phyloP scores from a whole-genome alignment of 2,113 vertebrate species.

The Emydocephalus ijimae region DNA sequence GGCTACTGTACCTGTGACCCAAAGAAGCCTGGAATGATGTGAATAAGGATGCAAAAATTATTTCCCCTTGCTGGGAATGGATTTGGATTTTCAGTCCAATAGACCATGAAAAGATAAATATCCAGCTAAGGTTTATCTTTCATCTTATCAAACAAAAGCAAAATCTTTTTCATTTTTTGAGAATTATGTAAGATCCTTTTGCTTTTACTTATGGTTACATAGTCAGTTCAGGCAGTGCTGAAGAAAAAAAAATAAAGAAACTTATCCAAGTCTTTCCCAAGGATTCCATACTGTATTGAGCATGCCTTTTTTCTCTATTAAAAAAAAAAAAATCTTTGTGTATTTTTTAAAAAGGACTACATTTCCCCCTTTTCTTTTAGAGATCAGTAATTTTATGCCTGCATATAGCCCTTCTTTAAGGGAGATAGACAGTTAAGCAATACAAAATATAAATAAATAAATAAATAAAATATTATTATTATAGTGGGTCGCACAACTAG shows the following conservation, averaged over 20 bases:
- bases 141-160: background rate
- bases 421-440: background rate
- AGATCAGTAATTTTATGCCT: background rate
- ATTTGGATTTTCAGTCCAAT: background rate
- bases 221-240: background rate
- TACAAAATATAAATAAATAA: background rate
- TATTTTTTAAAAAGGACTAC: background rate
- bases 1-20: background rate
- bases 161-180: background rate
- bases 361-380: background rate
- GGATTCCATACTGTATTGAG: background rate
- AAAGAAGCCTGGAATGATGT: background rate
- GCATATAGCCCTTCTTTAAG: background rate
- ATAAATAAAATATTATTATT: background rate
- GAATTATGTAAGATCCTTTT: background rate
- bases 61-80: background rate
- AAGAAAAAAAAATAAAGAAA: background rate
- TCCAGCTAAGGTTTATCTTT: background rate
- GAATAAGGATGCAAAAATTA: background rate
- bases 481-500: background rate
- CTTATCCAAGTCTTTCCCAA: background rate
- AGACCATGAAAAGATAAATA: background rate
- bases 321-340: background rate
- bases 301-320: background rate
- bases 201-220: background rate